Percentiles rank a stretch among this genome's conserved stretches.
Evolutionary conservation across 2,113 vertebrate genomes (phyloP).

Genomic region (Forbesichthys papilliferus): DNA sequence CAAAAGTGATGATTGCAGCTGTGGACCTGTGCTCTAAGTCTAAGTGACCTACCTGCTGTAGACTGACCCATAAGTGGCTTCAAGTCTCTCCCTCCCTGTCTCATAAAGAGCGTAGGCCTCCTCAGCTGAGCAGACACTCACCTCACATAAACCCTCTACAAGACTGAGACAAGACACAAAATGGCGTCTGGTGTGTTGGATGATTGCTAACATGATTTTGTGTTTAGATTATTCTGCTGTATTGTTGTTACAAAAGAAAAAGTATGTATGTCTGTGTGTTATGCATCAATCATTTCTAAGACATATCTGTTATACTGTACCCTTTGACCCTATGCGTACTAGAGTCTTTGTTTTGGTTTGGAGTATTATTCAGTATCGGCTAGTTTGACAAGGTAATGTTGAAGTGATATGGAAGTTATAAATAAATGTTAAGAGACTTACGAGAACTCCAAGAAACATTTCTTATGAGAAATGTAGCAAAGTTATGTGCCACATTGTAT

Average conservation of each 20-base stretch:
- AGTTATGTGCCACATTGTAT: neutral
- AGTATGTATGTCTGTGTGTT: neutral
- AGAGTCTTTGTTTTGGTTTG: too few relatives aligned
- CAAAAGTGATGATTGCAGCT: slow-evolving; percentile 3
- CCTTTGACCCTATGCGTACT: neutral
- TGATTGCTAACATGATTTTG: too few relatives aligned
- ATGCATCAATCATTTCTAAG: neutral
- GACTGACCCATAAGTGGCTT: slow-evolving; percentile 25
- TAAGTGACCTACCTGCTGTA: slow-evolving; percentile 46
- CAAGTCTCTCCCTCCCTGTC: slow-evolving; percentile 52
- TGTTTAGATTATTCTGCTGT: too few relatives aligned
- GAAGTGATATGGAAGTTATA: too few relatives aligned
- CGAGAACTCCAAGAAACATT: too few relatives aligned
- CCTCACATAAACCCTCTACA: slow-evolving; percentile 49
- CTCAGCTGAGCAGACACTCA: slow-evolving; percentile 55
- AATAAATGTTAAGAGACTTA: too few relatives aligned
- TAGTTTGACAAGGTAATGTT: too few relatives aligned
- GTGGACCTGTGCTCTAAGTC: neutral
- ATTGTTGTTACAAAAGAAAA: neutral
- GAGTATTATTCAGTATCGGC: too few relatives aligned
- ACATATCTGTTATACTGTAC: neutral
- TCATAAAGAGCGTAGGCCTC: slow-evolving; percentile 67
- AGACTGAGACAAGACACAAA: slow-evolving; percentile 50
- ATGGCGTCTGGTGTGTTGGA: too few relatives aligned
- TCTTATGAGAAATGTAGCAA: neutral